Conservation (phyloP, 2,113 vertebrate species). For the Brienomyrus brachyistius region DNA sequence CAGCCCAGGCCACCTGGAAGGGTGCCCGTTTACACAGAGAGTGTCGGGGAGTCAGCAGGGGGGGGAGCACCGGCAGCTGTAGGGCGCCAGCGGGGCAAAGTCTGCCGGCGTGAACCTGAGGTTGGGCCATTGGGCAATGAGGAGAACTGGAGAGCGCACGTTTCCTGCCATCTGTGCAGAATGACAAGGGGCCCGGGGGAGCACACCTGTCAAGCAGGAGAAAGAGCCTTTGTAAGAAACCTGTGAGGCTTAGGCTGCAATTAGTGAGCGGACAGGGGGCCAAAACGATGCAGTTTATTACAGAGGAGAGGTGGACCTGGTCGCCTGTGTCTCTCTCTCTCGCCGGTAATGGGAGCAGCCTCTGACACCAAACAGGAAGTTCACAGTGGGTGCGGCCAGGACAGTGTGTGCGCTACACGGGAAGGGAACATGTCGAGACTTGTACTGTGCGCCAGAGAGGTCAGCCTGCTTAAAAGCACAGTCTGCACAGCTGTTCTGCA, state of each 20-base stretch:
- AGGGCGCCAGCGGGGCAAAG: constrained; percentile 6
- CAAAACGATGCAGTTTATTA: neutral
- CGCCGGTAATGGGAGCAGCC: neutral
- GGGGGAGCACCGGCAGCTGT: constrained; percentile 19
- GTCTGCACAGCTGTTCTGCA: neutral
- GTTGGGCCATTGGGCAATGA: constrained; percentile 9
- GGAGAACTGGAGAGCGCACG: neutral
- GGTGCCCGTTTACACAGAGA: neutral
- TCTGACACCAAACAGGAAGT: neutral
- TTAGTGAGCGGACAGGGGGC: neutral
- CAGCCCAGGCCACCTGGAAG: no score
- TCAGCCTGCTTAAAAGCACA: neutral
- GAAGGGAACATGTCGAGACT: neutral
- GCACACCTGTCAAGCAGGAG: constrained; percentile 30
- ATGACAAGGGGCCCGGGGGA: neutral
- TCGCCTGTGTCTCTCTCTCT: neutral
- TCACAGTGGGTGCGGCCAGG: neutral
- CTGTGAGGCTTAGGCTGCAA: constrained; percentile 10
- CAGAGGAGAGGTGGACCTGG: neutral
- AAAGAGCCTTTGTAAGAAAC: constrained; percentile 33
- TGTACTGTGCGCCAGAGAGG: neutral
- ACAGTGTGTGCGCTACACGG: neutral
- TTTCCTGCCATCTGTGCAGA: constrained; percentile 16
- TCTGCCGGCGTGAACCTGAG: neutral
- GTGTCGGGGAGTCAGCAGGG: neutral